These are phyloP conservation scores for Perca fluviatilis DNA, from an alignment of 2,113 vertebrate genomes.

Conservation along the genomic window DNA sequence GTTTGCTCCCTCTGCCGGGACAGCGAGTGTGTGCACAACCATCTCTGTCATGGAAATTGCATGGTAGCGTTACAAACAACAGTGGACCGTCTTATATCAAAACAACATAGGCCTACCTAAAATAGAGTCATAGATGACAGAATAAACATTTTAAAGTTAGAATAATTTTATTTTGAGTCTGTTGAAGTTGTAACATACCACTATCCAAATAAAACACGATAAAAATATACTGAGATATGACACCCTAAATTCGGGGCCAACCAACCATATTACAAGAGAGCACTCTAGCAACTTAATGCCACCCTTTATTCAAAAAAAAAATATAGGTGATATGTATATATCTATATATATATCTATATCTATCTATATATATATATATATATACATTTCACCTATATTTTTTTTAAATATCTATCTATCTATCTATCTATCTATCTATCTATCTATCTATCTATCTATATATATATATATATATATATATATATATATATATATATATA, in stretches of 20 bases:
- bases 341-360: too few species aligned
- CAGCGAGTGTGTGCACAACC: neutral
- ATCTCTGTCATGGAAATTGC: neutral
- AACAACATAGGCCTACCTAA: neutral
- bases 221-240: neutral
- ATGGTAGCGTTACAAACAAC: neutral
- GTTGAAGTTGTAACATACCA: neutral
- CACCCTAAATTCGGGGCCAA: neutral
- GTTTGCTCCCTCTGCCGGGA: constrained; percentile 52
- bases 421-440: too few species aligned
- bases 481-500: too few species aligned
- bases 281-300: neutral
- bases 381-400: too few species aligned
- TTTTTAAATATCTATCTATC: too few species aligned
- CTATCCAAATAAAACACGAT: neutral
- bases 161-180: neutral
- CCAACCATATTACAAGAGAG: neutral
- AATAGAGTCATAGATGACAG: neutral
- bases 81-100: neutral
- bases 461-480: too few species aligned
- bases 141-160: neutral
- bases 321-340: too few species aligned
- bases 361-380: too few species aligned
- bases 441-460: too few species aligned
- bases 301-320: neutral